These are phyloP conservation scores for Rhinopomastus cyanomelas DNA, from an alignment of 2,113 vertebrate genomes.

Conservation along the genomic window DNA sequence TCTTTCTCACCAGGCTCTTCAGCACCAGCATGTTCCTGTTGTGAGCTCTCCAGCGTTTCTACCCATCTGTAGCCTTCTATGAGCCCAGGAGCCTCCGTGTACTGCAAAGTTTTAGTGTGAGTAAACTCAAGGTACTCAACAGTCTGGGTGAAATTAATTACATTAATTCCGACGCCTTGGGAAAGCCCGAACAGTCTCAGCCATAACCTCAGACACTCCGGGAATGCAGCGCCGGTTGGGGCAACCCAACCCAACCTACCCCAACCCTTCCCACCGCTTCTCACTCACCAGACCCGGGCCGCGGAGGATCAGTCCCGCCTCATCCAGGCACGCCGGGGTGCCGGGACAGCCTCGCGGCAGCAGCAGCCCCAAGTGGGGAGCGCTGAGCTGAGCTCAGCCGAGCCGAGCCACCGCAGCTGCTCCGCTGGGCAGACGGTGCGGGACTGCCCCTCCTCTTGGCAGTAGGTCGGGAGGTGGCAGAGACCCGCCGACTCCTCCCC, in stretches of 20 bases:
- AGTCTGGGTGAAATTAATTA: neutral
- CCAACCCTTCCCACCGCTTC: neutral
- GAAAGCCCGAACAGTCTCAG: neutral
- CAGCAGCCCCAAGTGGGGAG: neutral
- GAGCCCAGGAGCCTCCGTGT: neutral
- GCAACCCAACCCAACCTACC: neutral
- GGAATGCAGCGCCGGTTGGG: neutral
- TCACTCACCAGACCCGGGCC: neutral
- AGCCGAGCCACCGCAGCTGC: neutral
- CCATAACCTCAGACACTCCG: neutral
- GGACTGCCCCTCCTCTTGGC: neutral
- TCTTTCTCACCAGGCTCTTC: neutral
- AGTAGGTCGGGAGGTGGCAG: neutral
- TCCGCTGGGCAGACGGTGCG: neutral
- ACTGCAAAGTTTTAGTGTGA: neutral
- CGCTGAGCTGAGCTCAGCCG: neutral
- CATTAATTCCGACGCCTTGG: neutral
- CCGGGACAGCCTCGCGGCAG: neutral
- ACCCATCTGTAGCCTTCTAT: neutral
- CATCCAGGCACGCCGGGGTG: neutral
- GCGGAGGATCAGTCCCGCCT: neutral
- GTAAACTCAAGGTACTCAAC: neutral
- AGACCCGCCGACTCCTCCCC: conserved; percentile 64
- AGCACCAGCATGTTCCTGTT: neutral
- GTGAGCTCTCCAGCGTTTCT: neutral